Base-by-base conservation (phyloP, 2,113 vertebrate species). In the Progne subis region DNA sequence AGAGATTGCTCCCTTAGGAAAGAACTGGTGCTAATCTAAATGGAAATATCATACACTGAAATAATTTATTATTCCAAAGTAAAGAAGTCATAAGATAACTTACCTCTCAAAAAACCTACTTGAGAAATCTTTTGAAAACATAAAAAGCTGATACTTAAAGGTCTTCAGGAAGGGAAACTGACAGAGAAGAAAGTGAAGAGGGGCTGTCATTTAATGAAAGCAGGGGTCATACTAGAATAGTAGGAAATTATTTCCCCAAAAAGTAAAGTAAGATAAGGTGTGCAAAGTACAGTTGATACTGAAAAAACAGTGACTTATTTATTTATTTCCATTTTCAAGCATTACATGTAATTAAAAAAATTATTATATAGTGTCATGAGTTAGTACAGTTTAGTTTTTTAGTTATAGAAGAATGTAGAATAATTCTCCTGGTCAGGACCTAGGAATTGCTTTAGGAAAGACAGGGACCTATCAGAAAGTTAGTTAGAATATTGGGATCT, bases 141-240 rank as follows among this genome's bases (percentile, higher is more conserved):
- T 9, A 8, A 74, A 31, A 44, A 61, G 11, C 8, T 81, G 63
- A 70, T 46, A 50, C 0, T 0, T 63, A 46, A 67, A 74, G 7
- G 25, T 46, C 19, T 79, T 92, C 5, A 5, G 43, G 57, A 92
- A 78, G 20, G n/a, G 12, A 82, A 50, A 52, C 61, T 43, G 43
- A 34, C 7, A 70, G 37, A 46, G 29, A 44, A 83, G 10, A 21
- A 34, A 78, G 11, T 21, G 32, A 75, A 63, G 61, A 70, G 76
- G 23, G 16, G 8, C 19, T 90, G 34, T 61, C 29, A 14, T 67
- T 59, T 67, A 29, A 67, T 2, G 4, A 87, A 70, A 82, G 28
- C 26, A 68, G 23, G 23, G n/a, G 11, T 56, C 20, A 4, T 64
- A 46, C 21, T 21, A 39, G 17, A 23, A 7, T 18, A 63, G 31